Conservation (phyloP, 2,797 vertebrate species). For the Onychomys leucogaster region DNA sequence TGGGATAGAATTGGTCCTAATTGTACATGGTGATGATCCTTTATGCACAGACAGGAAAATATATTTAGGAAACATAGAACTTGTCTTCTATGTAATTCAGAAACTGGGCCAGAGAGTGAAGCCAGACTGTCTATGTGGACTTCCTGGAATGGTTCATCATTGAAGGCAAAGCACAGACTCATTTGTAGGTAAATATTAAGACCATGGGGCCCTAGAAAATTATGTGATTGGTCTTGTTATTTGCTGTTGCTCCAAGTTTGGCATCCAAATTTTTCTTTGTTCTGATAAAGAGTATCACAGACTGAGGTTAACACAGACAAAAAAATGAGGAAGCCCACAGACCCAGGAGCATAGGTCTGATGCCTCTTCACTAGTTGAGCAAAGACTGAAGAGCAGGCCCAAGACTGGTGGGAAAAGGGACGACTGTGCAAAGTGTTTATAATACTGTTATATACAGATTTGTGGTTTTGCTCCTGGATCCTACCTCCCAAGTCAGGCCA, state of each 20-base stretch:
- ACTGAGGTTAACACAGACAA: neutral
- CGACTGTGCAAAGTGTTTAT: neutral
- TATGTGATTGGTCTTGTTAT: neutral
- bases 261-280: neutral
- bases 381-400: neutral
- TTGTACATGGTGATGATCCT: neutral
- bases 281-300: neutral
- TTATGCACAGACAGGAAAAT: neutral
- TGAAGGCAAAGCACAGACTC: neutral
- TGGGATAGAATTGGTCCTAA: neutral
- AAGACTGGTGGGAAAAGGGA: neutral
- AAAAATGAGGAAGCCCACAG: neutral
- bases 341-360: neutral
- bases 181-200: neutral
- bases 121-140: neutral
- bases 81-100: neutral
- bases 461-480: neutral
- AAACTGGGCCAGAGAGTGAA: neutral
- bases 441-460: too few relatives aligned
- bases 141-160: neutral
- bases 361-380: neutral
- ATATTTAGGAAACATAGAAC: neutral
- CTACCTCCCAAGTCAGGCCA: neutral
- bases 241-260: neutral
- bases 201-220: neutral